A percentile compares a stretch with the other conserved stretches of the same genome.
Conservation (phyloP, 1,140 invertebrate species). For the Tetragnatha versicolor region DNA sequence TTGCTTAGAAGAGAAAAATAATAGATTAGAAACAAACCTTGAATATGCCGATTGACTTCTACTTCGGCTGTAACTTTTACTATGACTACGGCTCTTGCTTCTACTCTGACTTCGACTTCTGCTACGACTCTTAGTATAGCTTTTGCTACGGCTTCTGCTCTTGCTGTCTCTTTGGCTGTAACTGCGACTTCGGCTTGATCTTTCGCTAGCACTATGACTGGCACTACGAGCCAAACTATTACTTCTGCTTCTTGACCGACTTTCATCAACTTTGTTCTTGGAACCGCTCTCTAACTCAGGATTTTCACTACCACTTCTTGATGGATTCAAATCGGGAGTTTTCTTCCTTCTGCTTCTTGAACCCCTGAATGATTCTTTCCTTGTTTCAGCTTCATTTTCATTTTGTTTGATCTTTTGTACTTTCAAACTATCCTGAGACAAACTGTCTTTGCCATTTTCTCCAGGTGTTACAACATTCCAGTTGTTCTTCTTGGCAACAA, state of each 20-base stretch:
- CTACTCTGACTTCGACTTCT: constrained; percentile 33
- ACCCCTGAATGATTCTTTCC: too few relatives aligned
- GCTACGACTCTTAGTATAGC: constrained; percentile 14
- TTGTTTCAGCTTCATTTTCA: too few relatives aligned
- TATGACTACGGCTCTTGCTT: constrained; percentile 42
- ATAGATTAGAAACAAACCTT: constrained; percentile 17
- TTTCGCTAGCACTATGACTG: constrained; percentile 2
- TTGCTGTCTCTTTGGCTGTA: constrained; percentile 33
- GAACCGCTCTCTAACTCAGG: neutral
- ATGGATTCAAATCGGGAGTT: neutral
- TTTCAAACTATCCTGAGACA: neutral
- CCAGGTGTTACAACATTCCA: constrained; percentile 3
- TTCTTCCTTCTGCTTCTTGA: neutral
- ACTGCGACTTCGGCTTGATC: constrained; percentile 36
- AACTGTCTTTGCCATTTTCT: too few relatives aligned
- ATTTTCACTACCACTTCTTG: constrained; percentile 12
- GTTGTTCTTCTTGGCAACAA: neutral
- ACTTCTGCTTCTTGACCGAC: constrained; percentile 11
- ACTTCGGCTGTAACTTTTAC: constrained; percentile 49
- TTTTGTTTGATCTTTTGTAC: too few relatives aligned
- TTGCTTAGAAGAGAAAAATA: too few relatives aligned
- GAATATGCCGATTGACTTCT: constrained; percentile 44
- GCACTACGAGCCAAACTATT: constrained; percentile 13
- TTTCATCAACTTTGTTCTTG: neutral
- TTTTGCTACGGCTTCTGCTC: constrained; percentile 18